Base-by-base conservation (phyloP, 2,888 invertebrate species). In the Theodoxus fluviatilis region DNA sequence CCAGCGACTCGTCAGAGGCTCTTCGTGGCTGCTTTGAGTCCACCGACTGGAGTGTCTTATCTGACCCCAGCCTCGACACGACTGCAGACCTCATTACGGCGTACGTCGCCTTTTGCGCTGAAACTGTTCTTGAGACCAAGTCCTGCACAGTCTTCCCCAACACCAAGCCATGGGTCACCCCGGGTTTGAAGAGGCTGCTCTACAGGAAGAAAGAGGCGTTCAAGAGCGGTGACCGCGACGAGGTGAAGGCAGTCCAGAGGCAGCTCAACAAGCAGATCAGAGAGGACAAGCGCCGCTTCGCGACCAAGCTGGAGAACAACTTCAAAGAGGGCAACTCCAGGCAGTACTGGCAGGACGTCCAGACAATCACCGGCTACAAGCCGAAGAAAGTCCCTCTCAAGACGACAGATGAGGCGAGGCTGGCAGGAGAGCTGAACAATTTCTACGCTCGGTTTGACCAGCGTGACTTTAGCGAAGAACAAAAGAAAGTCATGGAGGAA, bases 61-160 rank as follows among this genome's bases (percentile, higher is more conserved):
- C n/a, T n/a, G n/a, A n/a, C n/a, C n/a, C n/a, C n/a, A n/a, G n/a
- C n/a, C n/a, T n/a, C n/a, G n/a, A n/a, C n/a, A n/a, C n/a, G n/a
- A 15, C 25, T 2, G 12, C 28, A 2, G 64, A 64, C 6, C 28
- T 25, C 0, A 25, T 64, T 7, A 28, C 64, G 1, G 4, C 2
- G 28, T 40, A 64, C 64, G 43, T 40, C 28, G 31, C 25, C 64
- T 40, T 40, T 31, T 64, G 64, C 9, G 64, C 43, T 38, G 28
- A 64, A 1, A 40, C 2, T 1, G 3, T 43, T 12, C 18, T 43
- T 12, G 28, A 7, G n/a, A 18, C 12, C 1, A 40, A 25, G 43
- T 15, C 28, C 9, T 25, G 38, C 1, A 64, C 25, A 12, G 3
- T 18, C 25, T 64, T 9, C 28, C 18, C 18, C 28, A 40, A 64